phyloP scores from a whole-genome alignment of 2,113 vertebrate genomes.

The Rhynchomys soricoides region DNA sequence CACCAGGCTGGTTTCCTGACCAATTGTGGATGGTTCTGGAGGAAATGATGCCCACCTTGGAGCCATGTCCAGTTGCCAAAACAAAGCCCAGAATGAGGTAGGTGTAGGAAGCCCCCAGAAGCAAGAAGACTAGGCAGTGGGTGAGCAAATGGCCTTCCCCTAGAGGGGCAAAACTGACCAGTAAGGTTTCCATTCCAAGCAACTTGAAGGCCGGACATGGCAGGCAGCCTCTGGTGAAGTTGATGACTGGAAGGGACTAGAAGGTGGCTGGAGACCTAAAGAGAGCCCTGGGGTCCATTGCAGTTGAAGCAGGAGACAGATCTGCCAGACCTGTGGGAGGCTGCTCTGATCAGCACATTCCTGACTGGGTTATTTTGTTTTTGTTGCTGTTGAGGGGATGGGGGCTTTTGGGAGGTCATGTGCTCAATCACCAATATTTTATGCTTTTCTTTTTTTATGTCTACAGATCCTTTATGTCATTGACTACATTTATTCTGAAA shows the following conservation, averaged over 20 bases:
- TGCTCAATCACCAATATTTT: not conserved
- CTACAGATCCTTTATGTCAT: not conserved
- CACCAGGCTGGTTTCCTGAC: constrained; percentile 41
- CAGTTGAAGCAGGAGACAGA: not conserved
- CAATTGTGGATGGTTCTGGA: constrained; percentile 81
- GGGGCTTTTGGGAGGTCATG: not conserved
- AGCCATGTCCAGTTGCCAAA: not conserved
- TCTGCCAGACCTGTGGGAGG: not conserved
- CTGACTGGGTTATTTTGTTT: not conserved
- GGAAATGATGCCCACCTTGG: constrained; percentile 88
- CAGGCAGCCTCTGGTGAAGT: not conserved
- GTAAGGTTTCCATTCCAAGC: not conserved
- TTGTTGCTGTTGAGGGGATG: not conserved
- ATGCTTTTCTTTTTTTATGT: not conserved
- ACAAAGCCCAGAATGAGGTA: not conserved
- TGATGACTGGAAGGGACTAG: not conserved
- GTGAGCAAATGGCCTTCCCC: constrained; percentile 59
- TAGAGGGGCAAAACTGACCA: not conserved
- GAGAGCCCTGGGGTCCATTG: not conserved
- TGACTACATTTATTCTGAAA: not conserved
- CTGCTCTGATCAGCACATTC: not conserved
- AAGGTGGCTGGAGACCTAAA: not conserved
- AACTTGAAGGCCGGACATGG: not conserved
- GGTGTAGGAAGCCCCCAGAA: constrained; percentile 74
- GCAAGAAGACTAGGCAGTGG: constrained; percentile 67